Base-by-base conservation (phyloP, 2,888 invertebrate species). In the Microdon myrmicae region DNA sequence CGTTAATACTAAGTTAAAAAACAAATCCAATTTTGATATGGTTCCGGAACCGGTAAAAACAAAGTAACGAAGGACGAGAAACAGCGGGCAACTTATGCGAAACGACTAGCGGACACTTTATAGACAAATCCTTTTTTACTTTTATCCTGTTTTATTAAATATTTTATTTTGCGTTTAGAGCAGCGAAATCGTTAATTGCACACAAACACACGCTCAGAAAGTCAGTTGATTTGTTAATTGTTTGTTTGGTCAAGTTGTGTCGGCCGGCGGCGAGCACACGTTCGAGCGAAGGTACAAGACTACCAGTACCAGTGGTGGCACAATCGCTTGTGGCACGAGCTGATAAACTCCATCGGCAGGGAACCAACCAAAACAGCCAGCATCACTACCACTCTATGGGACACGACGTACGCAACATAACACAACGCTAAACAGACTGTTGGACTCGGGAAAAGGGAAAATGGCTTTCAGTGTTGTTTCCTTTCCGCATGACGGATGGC, bases 291-390 rank as follows among this genome's bases (percentile, higher is more conserved):
- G 56, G 51, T 32, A 51, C 58, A 64, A 64, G 58, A 64, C 64
- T 64, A 64, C 64, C 58, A 64, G 64, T 58, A 64, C 64, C 64
- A 64, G 64, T 58, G 64, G 64, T 51, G 64, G 64, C 64, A 64
- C 64, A 58, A 64, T 51, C 58, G 64, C 64, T 64, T 64, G 64
- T 64, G 64, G 64, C 64, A 64, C 58, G 32, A 64, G 58, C 51
- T 64, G 58, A 64, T 64, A 64, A 64, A 64, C 56, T 51, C 58
- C 58, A 58, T 51, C 41, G 38, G 58, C 45, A 64, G 51, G 43
- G 64, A 58, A 58, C 64, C 64, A 64, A 64, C 56, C 45, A 37
- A 64, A n/a, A 64, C 51, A 58, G 45, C 45, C 41, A 58, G 37
- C 35, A 45, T 29, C 44, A 39, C 45, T 44, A 64, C 51, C 58